Evolutionary conservation across 2,113 vertebrate genomes (phyloP).

Genomic region (Antechinus stuartii): DNA sequence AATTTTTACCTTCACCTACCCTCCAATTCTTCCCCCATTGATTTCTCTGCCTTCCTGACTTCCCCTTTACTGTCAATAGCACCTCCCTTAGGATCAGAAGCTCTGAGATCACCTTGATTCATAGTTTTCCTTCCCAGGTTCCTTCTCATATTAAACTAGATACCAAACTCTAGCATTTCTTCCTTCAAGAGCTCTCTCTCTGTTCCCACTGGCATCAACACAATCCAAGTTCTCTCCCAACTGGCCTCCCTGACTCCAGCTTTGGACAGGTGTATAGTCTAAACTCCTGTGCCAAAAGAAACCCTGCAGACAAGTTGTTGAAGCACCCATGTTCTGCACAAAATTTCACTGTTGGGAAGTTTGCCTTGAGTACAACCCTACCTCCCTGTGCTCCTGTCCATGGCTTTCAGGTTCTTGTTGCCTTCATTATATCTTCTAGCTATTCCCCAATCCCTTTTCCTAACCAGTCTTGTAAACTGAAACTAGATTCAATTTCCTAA

Average conservation of each 20-base stretch:
- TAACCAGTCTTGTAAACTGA: not conserved
- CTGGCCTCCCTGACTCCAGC: not conserved
- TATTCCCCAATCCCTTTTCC: not conserved
- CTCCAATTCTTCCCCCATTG: not conserved
- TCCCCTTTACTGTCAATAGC: not conserved
- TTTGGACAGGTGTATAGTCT: not conserved
- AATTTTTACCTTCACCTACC: not conserved
- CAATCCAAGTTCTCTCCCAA: not conserved
- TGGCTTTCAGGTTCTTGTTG: not conserved
- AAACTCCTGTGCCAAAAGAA: not conserved
- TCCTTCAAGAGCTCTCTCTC: not conserved
- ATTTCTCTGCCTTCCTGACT: not conserved
- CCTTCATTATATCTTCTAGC: not conserved
- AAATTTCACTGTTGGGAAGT: not conserved
- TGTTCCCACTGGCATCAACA: not conserved
- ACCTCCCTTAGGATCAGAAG: not conserved
- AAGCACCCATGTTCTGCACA: too few species aligned
- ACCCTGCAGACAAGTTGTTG: not conserved
- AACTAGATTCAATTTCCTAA: not conserved
- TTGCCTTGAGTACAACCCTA: not conserved
- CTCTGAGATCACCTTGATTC: not conserved
- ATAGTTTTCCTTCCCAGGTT: not conserved
- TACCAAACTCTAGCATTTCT: not conserved
- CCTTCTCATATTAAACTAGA: not conserved
- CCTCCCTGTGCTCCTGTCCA: not conserved